These are phyloP conservation scores for Etheostoma spectabile DNA, from an alignment of 2,113 vertebrate species.

Conservation along the genomic window DNA sequence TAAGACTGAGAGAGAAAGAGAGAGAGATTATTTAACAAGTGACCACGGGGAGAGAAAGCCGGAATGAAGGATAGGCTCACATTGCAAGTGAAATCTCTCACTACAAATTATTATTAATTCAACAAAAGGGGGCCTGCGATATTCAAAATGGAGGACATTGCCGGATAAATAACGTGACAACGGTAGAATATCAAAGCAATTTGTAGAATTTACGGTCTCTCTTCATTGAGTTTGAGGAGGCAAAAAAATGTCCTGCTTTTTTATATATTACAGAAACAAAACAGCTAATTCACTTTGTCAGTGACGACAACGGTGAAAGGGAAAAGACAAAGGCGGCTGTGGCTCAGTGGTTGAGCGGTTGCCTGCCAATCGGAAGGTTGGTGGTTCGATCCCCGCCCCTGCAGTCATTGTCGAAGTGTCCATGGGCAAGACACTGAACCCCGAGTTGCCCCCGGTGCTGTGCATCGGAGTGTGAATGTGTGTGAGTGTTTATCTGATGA, in stretches of 20 bases:
- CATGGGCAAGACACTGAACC: no score
- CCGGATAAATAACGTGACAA: slow-evolving; percentile 67
- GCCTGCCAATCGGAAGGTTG: no score
- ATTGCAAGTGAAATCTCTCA: slow-evolving; percentile 77
- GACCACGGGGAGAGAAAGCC: slow-evolving; percentile 82
- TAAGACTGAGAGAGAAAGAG: slow-evolving; percentile 28
- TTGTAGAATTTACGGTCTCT: slow-evolving; percentile 64
- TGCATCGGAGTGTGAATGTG: no score
- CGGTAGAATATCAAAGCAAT: slow-evolving; percentile 61
- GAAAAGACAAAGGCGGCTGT: slow-evolving; percentile 40
- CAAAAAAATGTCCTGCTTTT: slow-evolving; percentile 65
- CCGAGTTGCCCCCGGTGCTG: no score
- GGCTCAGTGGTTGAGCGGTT: no score
- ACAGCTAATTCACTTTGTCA: slow-evolving; percentile 70
- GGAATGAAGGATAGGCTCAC: slow-evolving; percentile 78
- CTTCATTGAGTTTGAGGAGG: slow-evolving; percentile 54
- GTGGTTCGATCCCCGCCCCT: no score
- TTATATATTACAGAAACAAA: slow-evolving; percentile 45
- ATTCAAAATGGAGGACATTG: slow-evolving; percentile 60
- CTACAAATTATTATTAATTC: slow-evolving; percentile 82
- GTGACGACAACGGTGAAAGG: slow-evolving; percentile 10
- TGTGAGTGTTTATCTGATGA: no score
- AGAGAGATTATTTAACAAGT: slow-evolving; percentile 88
- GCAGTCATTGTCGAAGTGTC: no score
- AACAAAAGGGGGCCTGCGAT: slow-evolving; percentile 52